These are phyloP conservation scores for Polydesmus complanatus DNA, from an alignment of 2,888 invertebrate species.

Conservation along the genomic window DNA sequence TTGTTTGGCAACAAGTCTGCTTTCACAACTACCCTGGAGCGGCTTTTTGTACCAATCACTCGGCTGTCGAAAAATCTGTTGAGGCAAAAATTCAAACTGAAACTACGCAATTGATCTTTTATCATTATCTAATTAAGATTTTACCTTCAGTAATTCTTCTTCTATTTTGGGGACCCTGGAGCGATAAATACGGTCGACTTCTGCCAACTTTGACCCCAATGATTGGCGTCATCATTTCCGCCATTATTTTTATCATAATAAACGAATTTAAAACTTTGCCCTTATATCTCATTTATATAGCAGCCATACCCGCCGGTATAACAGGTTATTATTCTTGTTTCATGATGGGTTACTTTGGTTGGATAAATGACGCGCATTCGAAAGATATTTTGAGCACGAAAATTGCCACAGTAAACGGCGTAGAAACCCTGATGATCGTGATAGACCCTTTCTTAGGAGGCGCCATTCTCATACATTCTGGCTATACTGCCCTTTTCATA, in stretches of 20 bases:
- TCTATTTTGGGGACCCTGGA: slow-evolving; percentile 4
- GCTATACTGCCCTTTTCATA: neutral
- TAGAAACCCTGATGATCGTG: neutral
- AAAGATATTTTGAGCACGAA: neutral
- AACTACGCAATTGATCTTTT: neutral
- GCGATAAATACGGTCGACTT: slow-evolving; percentile 8
- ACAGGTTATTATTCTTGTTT: neutral
- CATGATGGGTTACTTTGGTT: slow-evolving; percentile 8
- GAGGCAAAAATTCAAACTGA: neutral
- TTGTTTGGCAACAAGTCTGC: too few relatives aligned
- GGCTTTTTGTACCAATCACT: too few relatives aligned
- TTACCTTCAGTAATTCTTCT: slow-evolving; percentile 2
- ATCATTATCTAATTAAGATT: neutral
- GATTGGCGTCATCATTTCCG: neutral
- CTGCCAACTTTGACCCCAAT: neutral
- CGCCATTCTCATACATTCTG: neutral
- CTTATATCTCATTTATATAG: neutral
- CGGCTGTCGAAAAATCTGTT: too few relatives aligned
- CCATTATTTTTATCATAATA: neutral
- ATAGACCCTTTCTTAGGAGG: neutral
- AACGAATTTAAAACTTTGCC: neutral
- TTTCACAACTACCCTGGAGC: too few relatives aligned
- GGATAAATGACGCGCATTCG: neutral
- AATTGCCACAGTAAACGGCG: slow-evolving; percentile 2
- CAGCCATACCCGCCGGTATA: neutral